Evolutionary conservation across 2,888 invertebrate species (phyloP), one percentile per base, ranked within the genome.

Genomic region (Physocephala rufipes): DNA sequence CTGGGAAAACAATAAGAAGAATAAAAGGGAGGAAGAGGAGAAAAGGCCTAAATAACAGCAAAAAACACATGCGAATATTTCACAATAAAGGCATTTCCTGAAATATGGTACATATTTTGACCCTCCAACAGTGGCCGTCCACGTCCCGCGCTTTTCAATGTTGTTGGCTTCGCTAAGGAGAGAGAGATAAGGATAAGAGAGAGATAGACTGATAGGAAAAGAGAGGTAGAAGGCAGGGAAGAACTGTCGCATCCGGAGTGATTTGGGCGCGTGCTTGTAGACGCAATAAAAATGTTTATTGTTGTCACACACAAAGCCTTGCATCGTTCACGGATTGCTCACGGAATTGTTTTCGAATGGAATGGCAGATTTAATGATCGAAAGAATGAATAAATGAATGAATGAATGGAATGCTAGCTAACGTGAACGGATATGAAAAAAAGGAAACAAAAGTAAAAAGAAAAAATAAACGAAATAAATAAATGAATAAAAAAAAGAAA

Each of bases 271-370:
- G 36, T 36, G 49, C 71, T 64, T 68, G 71, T 58, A 68, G 64
- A 72, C 75, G 82, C 80, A 80, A 80, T 80, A 80, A 80, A n/a
- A 80, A 80, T 79, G 81, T 80, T 82, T 82, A 81, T 80, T 82
- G 79, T 80, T 80, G 80, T 82, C 82, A 80, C 80, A 81, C 80
- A 80, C 79, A 79, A 74, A 71, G 61, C 62, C 47, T n/a, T 62
- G 67, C 71, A 28, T 13, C 49, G 69, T 68, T 67, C 65, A 58
- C 70, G 72, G 36, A 67, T 13, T 55, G 69, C 66, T 67, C 65
- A 58, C 70, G 72, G n/a, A 67, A 70, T 67, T 71, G 73, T 67
- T 65, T 67, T 58, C 79, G 81, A 80, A 81, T 79, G 78, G 79
- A 81, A 80, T 79, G 80, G 80, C 77, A 74, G 78, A 81, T 79